Percentiles rank a stretch among this genome's conserved stretches.
Evolutionary conservation across 2,113 vertebrate genomes (phyloP).

Genomic region (Oenanthe oenanthe): DNA sequence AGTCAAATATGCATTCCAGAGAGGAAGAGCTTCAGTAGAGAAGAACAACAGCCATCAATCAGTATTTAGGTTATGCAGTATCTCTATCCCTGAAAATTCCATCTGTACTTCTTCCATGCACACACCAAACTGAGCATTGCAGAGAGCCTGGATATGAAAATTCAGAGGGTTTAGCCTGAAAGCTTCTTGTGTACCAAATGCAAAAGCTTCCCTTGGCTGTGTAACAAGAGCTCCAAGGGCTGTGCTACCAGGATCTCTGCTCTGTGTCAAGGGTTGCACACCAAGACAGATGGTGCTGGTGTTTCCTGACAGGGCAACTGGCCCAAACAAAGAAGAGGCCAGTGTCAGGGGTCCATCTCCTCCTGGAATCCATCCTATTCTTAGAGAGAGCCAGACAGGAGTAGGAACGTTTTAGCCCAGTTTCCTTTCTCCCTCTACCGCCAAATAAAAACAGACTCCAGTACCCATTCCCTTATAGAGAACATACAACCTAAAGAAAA

Average conservation of each 20-base stretch:
- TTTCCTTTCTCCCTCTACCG: background rate
- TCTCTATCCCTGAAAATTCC: background rate
- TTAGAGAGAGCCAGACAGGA: background rate
- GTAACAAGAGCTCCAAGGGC: accelerated
- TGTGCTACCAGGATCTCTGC: background rate
- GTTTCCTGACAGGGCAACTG: background rate
- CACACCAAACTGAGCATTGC: background rate
- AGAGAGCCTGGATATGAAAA: background rate
- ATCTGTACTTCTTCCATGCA: background rate
- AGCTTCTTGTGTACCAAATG: background rate
- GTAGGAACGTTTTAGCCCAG: background rate
- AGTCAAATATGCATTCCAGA: background rate
- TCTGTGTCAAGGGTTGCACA: background rate
- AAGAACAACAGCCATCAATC: background rate
- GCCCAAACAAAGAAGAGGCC: background rate
- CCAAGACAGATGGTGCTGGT: background rate
- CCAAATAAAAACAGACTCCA: background rate
- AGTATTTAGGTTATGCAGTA: background rate
- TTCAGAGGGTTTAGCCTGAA: background rate
- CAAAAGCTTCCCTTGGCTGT: background rate
- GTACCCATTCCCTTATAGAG: accelerated
- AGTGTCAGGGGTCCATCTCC: background rate
- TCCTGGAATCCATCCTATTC: background rate
- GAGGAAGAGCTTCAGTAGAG: background rate
- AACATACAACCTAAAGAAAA: background rate